A percentile compares a stretch with the other conserved stretches of the same genome.
phyloP scores from a whole-genome alignment of 1,140 invertebrate species.

The Aphis craccivora region DNA sequence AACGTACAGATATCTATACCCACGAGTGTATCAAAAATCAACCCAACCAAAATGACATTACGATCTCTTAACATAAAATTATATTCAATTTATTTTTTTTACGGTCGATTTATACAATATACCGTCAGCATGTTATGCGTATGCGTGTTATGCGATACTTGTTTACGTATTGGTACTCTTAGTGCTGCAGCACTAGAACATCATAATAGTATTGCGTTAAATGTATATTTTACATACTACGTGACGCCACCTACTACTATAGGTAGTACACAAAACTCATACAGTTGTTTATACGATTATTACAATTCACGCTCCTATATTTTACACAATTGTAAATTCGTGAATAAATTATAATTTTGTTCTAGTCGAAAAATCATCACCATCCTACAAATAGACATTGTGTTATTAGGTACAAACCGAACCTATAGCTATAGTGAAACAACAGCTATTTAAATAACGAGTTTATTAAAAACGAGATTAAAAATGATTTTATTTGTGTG shows the following conservation, averaged over 20 bases:
- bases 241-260: background rate
- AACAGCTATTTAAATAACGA: background rate
- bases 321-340: background rate
- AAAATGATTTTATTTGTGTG: background rate
- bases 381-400: background rate
- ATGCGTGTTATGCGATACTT: background rate
- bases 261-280: background rate
- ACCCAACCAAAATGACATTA: background rate
- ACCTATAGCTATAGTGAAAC: background rate
- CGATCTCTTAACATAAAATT: background rate
- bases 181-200: background rate
- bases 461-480: background rate
- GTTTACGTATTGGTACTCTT: background rate
- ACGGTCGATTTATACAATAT: background rate
- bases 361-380: background rate
- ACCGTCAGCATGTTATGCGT: background rate
- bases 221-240: background rate
- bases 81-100: background rate
- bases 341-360: background rate
- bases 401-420: background rate
- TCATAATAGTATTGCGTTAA: background rate
- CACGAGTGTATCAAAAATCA: background rate
- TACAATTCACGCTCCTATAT: background rate
- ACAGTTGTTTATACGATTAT: background rate
- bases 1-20: background rate